Evolutionary conservation across 1,140 invertebrate genomes (phyloP).

Genomic region (Drosophila leontia): DNA sequence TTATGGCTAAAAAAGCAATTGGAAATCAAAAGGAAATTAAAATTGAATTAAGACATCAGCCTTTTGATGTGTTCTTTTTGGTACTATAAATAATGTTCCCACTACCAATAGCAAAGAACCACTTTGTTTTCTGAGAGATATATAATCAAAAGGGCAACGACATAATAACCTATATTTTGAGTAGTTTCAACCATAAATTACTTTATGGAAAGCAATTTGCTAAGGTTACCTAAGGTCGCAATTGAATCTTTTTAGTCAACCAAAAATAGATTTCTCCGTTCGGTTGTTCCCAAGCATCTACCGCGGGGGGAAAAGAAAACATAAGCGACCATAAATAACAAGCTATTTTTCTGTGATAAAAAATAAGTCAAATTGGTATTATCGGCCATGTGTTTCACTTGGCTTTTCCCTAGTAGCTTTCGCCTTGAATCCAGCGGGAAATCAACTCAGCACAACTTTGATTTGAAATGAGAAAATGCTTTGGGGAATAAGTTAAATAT

Average conservation of each 20-base stretch:
- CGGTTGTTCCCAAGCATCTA: neutral
- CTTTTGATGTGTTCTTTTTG: neutral
- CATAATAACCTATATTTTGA: conserved; percentile 7
- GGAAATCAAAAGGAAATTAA: conserved; percentile 2
- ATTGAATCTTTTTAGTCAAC: neutral
- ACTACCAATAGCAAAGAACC: neutral
- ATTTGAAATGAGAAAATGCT: neutral
- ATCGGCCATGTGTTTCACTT: conserved; percentile 15
- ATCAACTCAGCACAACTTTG: neutral
- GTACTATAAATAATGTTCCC: neutral
- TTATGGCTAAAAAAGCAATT: neutral
- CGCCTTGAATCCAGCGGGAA: neutral
- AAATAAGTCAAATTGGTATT: conserved; percentile 12
- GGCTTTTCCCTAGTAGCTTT: conserved; percentile 1
- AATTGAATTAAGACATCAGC: neutral
- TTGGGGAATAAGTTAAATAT: conserved; percentile 1
- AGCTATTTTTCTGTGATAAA: conserved; percentile 7
- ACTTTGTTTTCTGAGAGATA: conserved; percentile 6
- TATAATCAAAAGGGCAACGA: conserved; percentile 12
- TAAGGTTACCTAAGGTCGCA: conserved; percentile 29
- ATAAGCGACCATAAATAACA: conserved; percentile 24
- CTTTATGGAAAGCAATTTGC: conserved; percentile 15
- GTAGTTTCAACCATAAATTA: conserved; percentile 9
- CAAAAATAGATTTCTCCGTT: conserved; percentile 30
- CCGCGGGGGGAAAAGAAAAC: conserved; percentile 11